These are phyloP conservation scores for Trissoscelio sp. DNA, from an alignment of 2,888 invertebrate genomes.

Conservation along the genomic window DNA sequence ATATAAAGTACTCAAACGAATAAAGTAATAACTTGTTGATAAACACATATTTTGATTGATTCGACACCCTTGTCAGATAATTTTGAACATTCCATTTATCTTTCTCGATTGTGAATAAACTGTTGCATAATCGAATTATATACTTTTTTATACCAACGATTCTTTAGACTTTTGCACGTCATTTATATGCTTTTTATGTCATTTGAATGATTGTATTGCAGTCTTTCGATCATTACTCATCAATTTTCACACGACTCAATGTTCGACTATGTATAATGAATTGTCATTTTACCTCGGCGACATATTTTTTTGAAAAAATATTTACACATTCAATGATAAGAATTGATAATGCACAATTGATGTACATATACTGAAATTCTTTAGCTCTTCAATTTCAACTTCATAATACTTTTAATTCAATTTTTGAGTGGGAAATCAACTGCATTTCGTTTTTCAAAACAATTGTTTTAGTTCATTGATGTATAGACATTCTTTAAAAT, in stretches of 20 bases:
- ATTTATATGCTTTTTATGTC: constrained; percentile 2
- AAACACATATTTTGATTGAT: too few species aligned
- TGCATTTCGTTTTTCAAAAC: too few species aligned
- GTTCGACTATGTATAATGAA: constrained; percentile 21
- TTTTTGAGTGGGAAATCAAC: too few species aligned
- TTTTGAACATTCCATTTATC: neutral
- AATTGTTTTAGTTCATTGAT: too few species aligned
- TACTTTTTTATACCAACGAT: too few species aligned
- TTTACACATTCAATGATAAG: constrained; percentile 19
- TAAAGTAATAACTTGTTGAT: too few species aligned
- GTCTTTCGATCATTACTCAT: constrained; percentile 48
- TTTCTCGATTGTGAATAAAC: neutral
- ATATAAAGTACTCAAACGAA: too few species aligned
- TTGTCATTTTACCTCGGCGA: neutral
- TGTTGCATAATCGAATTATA: neutral
- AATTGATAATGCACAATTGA: neutral
- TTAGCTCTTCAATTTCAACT: neutral
- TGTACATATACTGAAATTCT: neutral
- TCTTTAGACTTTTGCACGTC: too few species aligned
- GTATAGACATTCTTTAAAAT: too few species aligned
- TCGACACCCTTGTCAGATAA: too few species aligned
- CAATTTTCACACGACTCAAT: constrained; percentile 26
- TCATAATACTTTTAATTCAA: too few species aligned
- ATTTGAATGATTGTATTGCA: constrained; percentile 25
- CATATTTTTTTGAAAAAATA: constrained; percentile 8